Base-by-base conservation (phyloP, 2,888 invertebrate genomes). In the Panopea generosa region DNA sequence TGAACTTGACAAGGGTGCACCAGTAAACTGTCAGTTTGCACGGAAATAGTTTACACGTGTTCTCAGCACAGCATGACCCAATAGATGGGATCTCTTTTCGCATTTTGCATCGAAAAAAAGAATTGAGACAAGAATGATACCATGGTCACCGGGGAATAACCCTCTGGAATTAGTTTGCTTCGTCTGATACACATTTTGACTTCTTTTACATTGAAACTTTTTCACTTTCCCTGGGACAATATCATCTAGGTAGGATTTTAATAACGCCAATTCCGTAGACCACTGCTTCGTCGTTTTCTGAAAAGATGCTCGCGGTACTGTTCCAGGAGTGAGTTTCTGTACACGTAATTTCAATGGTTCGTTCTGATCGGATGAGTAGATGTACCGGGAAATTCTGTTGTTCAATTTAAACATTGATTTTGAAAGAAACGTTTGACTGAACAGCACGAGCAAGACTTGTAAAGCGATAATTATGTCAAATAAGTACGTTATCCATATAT, bases 361-460 rank as follows among this genome's bases (percentile, higher is more conserved):
- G 11, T 33, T 38, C 4, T 53, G 7, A 11, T 53, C 40, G 24
- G 63, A 27, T 27, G 40, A 26, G 40, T 66, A 70, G 6, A 50
- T n/a, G 29, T 53, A 78, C 2, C 43, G 38, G 22, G 57, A 22
- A 49, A 61, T 67, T 3, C 53, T 50, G 6, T 16, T 50, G 18
- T 43, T 43, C 16, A 62, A 47, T 43, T 53, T 65, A 18, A 26
- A 29, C 7, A 62, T 9, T 2, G 66, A 38, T 20, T 27, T 26
- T 11, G 77, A 70, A 22, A 73, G 18, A 2, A 78, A 11, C n/a
- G 24, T 47, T 7, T 73, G 77, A 53, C 69, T 70, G 38, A 61
- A 78, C n/a, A 70, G 22, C 14, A 78, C 50, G 1, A 66, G 49
- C 14, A 67, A 18, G 2, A 66, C 33, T 43, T 78, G 77, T 3